These are phyloP conservation scores for Epinephelus cyanopodus DNA, from an alignment of 2,113 vertebrate species.

Conservation along the genomic window DNA sequence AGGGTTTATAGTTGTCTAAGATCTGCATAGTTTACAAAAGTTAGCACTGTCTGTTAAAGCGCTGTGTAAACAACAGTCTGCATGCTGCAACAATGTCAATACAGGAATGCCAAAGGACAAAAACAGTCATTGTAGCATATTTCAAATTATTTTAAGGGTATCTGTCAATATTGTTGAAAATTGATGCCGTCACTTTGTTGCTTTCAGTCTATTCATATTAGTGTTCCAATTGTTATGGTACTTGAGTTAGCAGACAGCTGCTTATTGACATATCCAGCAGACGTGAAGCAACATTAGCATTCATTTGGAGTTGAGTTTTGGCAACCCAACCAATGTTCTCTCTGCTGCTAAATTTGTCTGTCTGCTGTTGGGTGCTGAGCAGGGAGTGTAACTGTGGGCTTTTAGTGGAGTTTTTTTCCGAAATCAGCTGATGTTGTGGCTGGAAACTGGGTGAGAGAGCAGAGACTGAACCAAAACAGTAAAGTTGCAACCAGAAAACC, in stretches of 20 bases:
- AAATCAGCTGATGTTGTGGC: background rate
- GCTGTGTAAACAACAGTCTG: background rate
- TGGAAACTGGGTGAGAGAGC: background rate
- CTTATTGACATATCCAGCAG: background rate
- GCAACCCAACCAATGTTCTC: background rate
- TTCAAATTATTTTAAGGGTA: background rate
- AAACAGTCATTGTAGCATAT: background rate
- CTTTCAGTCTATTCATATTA: background rate
- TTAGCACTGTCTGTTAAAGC: background rate
- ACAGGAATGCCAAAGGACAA: background rate
- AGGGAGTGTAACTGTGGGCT: background rate
- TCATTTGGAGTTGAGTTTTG: background rate
- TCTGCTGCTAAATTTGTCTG: background rate
- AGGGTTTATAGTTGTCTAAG: background rate
- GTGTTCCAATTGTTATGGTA: background rate
- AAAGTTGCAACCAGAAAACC: background rate
- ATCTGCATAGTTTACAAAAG: background rate
- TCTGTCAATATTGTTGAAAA: background rate
- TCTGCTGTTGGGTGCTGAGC: constrained; percentile 18
- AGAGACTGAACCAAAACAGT: background rate
- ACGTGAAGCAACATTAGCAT: background rate
- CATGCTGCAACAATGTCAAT: background rate
- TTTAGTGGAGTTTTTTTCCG: background rate
- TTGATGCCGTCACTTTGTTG: background rate
- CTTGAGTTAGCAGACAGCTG: background rate